Base-by-base conservation (phyloP, 2,113 vertebrate species). In the Oncorhynchus gorbuscha region DNA sequence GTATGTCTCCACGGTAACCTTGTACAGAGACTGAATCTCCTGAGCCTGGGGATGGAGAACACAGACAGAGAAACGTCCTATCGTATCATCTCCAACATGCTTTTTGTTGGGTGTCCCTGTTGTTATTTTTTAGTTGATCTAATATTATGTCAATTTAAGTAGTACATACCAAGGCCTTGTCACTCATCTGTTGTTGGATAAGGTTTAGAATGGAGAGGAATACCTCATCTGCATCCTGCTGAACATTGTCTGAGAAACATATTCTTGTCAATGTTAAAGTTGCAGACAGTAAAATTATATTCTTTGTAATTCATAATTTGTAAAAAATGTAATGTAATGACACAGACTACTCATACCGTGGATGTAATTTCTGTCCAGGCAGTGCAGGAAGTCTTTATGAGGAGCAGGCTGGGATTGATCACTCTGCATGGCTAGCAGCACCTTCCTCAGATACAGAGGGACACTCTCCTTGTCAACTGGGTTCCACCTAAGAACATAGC, bases 161-260 rank as follows among this genome's bases (percentile, higher is more conserved):
- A 49, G 79, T 2, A 72, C 84, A 2, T 58, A 94, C 93, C 89
- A 92, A 76, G 13, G 28, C 6, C 59, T 1, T 68, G 82, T 93
- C 69, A 4, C 86, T 68, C 76, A 93, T 87, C 80, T 94, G 92
- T 72, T 84, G 72, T 1, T 89, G 79, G 1, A 89, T 76, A 2
- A 90, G 62, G 86, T 91, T 88, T n/a, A 93, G 80, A 62, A 93
- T 86, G 28, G 55, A 70, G 76, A 91, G 86, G 72, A 94, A 93
- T 18, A 93, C 90, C 82, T 94, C 92, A 6, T 93, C 89, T 0
- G 91, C 92, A 13, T 94, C 93, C 1, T 93, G 92, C 77, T 91
- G 84, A 5, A n/a, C 5, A 3, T 1, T 13, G 13, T 86, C 93
- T 94, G 77, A 16, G 76, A 77, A 45, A 78, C 26, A 73, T 16